phyloP scores from a whole-genome alignment of 2,888 invertebrate genomes.

The Pristionchus mayeri region DNA sequence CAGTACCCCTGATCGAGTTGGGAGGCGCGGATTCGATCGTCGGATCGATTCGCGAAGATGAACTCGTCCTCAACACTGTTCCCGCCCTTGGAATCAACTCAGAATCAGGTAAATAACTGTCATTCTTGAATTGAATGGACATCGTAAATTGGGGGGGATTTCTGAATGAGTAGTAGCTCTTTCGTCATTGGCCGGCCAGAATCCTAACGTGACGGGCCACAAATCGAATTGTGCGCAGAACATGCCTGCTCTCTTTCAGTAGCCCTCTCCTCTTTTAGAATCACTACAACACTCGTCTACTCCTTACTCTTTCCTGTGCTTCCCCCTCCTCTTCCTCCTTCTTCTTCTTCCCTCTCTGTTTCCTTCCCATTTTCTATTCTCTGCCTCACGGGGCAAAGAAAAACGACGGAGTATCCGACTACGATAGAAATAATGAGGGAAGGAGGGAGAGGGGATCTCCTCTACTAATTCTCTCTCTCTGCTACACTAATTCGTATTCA shows the following conservation, averaged over 20 bases:
- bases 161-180: no score
- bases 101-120: conserved; percentile 66
- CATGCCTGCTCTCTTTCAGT: conserved; percentile 23
- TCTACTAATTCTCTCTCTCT: not conserved
- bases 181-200: not conserved
- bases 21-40: conserved; percentile 71
- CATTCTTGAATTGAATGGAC: no score
- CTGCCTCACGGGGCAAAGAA: conserved; percentile 47
- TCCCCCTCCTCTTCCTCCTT: conserved; percentile 52
- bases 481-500: conserved; percentile 30
- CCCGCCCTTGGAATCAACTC: conserved; percentile 70
- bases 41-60: conserved; percentile 72
- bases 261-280: conserved; percentile 3
- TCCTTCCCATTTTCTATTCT: conserved; percentile 38
- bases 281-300: not conserved
- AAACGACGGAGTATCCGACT: conserved; percentile 35
- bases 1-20: conserved; percentile 72
- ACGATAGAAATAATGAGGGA: conserved; percentile 49
- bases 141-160: not conserved
- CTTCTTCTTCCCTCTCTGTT: conserved; percentile 46
- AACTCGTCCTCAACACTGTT: conserved; percentile 69
- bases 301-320: conserved; percentile 22
- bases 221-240: conserved; percentile 16
- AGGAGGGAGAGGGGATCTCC: conserved; percentile 4
- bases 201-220: not conserved